Base-by-base conservation (phyloP, 2,113 vertebrate species). In the Pollachius pollachius region DNA sequence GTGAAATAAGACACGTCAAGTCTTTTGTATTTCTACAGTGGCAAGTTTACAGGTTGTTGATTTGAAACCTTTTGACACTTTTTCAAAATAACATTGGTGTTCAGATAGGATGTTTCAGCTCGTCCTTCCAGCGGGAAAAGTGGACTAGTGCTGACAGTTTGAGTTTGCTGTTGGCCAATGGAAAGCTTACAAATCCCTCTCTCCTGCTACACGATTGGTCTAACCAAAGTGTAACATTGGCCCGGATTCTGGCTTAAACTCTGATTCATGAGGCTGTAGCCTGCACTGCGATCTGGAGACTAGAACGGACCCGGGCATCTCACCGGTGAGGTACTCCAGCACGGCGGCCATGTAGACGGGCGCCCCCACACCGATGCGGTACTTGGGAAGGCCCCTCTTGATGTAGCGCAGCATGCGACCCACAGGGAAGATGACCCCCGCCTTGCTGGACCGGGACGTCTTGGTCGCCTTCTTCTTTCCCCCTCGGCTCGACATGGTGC, bases 371-470 rank as follows among this genome's bases (percentile, higher is more conserved):
- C 97, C 96, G 15, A 99, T 96, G 75, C 97, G 91, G 81, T 98
- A 98, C 75, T 98, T 98, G 0, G 97, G 97, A 64, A 98, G 94
- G 41, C 95, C 95, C 79, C 94, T 95, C 80, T 96, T 98, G 77
- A 99, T 97, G 88, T 98, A 98, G 58, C 97, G 94, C 61, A 98
- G 89, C 96, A 99, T 98, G 71, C 97, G 92, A n/a, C 97, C 97
- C 23, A 99, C 97, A 0, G 97, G 97, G 84, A 99, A 99, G 85
- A 99, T 98, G 70, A 99, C 97, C 5, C 97, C 97, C 0, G 97
- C 97, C 87, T 96, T 97, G 12, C 94, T 93, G 0, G 97, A 99
- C 81, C 97, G 91, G 11, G 97, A 98, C 17, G 94, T 97, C 90
- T 98, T 97, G 59, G 95, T 96, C 1, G 91, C 90, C 90, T 98